Evolutionary conservation across 2,113 vertebrate species (phyloP).

Genomic region (Mesitornis unicolor): DNA sequence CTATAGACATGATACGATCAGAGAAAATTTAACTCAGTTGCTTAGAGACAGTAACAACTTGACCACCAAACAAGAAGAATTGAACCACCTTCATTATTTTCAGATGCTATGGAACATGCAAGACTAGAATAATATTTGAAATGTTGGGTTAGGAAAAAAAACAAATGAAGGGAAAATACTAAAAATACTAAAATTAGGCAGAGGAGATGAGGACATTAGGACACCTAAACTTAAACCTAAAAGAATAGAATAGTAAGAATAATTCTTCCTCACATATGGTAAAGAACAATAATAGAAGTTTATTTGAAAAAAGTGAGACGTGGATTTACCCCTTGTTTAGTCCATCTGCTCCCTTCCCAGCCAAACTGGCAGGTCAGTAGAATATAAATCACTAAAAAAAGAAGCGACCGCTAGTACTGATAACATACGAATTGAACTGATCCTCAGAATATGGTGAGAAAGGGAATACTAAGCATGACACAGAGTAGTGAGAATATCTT

Average conservation of each 20-base stretch:
- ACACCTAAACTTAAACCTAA: not conserved
- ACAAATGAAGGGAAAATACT: not conserved
- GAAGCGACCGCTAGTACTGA: not conserved
- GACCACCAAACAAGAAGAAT: not conserved
- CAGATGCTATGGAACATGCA: not conserved
- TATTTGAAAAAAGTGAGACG: not conserved
- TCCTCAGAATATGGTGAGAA: not conserved
- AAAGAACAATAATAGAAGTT: not conserved
- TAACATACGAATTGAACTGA: not conserved
- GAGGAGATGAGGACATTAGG: not conserved
- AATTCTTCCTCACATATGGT: not conserved
- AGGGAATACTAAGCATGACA: not conserved
- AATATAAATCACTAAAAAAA: not conserved
- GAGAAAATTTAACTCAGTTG: not conserved
- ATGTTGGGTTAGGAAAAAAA: not conserved
- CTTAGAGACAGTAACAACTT: not conserved
- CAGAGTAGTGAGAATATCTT: not conserved
- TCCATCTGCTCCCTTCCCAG: not conserved
- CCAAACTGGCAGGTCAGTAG: not conserved
- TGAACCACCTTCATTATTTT: not conserved
- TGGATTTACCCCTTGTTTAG: not conserved
- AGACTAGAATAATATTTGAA: not conserved
- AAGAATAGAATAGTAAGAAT: too few species aligned
- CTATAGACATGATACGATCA: not conserved
- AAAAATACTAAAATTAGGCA: not conserved